Conservation (phyloP, 30 jellyfish, hydroid and myxozoan genomes). For the Calvadosia cruxmelitensis region DNA sequence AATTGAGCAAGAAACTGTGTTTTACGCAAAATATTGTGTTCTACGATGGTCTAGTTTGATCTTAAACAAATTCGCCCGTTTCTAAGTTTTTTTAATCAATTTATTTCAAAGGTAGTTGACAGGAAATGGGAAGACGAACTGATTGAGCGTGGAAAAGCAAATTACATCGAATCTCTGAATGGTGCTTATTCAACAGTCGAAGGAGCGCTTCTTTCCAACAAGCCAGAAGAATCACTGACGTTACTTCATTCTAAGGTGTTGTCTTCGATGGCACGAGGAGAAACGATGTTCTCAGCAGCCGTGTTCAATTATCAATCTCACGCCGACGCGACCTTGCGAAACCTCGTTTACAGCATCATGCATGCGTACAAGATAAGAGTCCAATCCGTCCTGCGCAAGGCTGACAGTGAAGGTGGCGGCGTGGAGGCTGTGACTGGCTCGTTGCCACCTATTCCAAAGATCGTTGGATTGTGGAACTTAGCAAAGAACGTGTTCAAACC, state of each 20-base stretch:
- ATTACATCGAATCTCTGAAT: too few relatives aligned
- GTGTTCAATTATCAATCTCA: not conserved
- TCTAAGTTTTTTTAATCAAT: too few relatives aligned
- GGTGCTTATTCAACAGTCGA: too few relatives aligned
- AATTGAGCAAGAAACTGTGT: too few relatives aligned
- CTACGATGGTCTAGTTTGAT: too few relatives aligned
- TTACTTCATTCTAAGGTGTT: not conserved
- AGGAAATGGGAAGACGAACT: too few relatives aligned
- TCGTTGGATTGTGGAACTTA: not conserved
- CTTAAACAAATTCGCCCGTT: too few relatives aligned
- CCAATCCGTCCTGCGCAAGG: not conserved
- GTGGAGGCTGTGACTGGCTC: not conserved
- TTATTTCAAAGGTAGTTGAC: too few relatives aligned
- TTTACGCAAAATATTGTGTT: too few relatives aligned
- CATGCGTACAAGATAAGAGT: not conserved
- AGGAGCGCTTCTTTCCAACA: too few relatives aligned
- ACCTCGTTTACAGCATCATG: not conserved
- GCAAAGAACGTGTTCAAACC: slow-evolving; percentile 19
- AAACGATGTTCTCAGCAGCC: not conserved
- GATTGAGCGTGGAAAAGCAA: too few relatives aligned
- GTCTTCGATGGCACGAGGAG: not conserved
- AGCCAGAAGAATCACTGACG: too few relatives aligned
- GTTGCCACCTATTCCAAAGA: not conserved
- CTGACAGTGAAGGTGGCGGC: not conserved
- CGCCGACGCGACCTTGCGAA: not conserved